These are phyloP conservation scores for mouse (Mus musculus) DNA, from an alignment of 2,113 vertebrate genomes.

Conservation along the genomic window GRCm39 chr2:136755501-136756000, in stretches of 20 bases:
- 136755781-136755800: slow-evolving; percentile 48
- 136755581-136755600: background rate
- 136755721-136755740: background rate
- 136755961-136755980: background rate
- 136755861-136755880: slow-evolving; percentile 64
- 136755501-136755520: background rate
- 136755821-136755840: slow-evolving; percentile 44
- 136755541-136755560: background rate
- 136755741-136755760: slow-evolving; percentile 24
- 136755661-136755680: background rate
- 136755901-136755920: background rate
- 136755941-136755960: no score
- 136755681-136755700: background rate
- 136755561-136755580: background rate
- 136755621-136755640: background rate
- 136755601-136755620: background rate
- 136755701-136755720: background rate
- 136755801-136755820: background rate
- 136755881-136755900: background rate
- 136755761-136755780: slow-evolving; percentile 48
- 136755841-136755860: slow-evolving; percentile 6
- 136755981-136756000: background rate
- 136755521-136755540: background rate
- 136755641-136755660: background rate
- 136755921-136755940: background rate